phyloP scores from a whole-genome alignment of 1,140 invertebrate genomes.

The Phortica variegata region DNA sequence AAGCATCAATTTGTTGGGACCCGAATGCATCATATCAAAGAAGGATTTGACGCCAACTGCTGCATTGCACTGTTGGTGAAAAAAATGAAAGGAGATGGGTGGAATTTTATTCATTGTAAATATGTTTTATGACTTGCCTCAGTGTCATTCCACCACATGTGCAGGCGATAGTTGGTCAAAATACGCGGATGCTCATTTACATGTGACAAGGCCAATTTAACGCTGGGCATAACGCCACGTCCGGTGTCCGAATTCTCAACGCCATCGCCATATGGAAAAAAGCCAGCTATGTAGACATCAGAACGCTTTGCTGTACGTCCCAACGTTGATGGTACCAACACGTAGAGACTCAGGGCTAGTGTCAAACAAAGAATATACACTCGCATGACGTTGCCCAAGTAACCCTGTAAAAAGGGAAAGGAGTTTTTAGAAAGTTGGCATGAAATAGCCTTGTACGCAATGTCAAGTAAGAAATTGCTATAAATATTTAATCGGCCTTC shows the following conservation, averaged over 20 bases:
- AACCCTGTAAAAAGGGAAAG: no score
- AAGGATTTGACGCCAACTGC: slow-evolving; percentile 97
- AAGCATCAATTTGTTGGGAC: slow-evolving; percentile 88
- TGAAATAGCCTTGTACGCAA: no score
- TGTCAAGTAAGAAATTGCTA: no score
- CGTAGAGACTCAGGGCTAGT: no score
- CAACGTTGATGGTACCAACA: no score
- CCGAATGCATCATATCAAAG: slow-evolving; percentile 96
- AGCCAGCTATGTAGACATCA: slow-evolving; percentile 87
- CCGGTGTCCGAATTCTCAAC: slow-evolving; percentile 74
- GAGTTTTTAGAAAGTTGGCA: no score
- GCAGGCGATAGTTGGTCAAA: slow-evolving; percentile 81
- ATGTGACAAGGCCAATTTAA: slow-evolving; percentile 86
- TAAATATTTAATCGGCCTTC: slow-evolving; percentile 4
- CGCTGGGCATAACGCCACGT: slow-evolving; percentile 89
- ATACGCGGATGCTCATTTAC: slow-evolving; percentile 86
- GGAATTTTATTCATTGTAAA: no score
- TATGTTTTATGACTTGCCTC: slow-evolving; percentile 76
- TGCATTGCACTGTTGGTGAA: slow-evolving; percentile 85
- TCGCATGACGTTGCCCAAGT: no score
- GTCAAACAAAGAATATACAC: no score
- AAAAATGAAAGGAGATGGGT: neutral
- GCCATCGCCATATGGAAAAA: slow-evolving; percentile 82
- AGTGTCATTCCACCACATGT: slow-evolving; percentile 94
- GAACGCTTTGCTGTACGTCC: slow-evolving; percentile 44